phyloP scores from a whole-genome alignment of 2,888 invertebrate genomes.

The Masnerella sp. region DNA sequence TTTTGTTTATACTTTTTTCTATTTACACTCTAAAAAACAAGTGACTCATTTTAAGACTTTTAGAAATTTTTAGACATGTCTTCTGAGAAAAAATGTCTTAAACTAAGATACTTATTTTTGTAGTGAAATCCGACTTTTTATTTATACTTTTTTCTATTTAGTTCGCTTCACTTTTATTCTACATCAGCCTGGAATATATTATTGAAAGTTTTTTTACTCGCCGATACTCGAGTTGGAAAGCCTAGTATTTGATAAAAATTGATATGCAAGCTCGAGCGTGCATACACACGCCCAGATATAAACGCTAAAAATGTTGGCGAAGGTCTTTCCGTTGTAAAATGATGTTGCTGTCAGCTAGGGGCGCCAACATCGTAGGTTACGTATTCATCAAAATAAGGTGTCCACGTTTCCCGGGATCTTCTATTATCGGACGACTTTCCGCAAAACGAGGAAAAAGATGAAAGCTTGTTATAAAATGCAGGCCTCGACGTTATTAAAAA shows the following conservation, averaged over 20 bases:
- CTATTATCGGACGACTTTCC: conserved; percentile 33
- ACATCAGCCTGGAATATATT: background rate
- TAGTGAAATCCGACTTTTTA: no score
- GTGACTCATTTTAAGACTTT: no score
- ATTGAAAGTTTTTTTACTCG: conserved; percentile 10
- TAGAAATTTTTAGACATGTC: no score
- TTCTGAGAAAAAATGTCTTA: no score
- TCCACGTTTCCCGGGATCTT: conserved; percentile 38
- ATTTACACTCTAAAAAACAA: no score
- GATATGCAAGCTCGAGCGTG: conserved; percentile 32
- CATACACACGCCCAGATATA: no score
- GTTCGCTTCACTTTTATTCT: no score
- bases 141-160: no score
- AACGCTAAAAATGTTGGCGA: conserved; percentile 48
- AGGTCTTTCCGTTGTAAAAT: conserved; percentile 50
- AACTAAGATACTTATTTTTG: no score
- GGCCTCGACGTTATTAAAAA: conserved; percentile 1
- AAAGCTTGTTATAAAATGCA: conserved; percentile 30
- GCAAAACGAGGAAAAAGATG: conserved; percentile 22
- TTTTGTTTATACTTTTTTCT: no score
- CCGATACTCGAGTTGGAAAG: conserved; percentile 40
- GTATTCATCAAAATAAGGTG: conserved; percentile 49
- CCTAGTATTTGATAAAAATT: conserved; percentile 49
- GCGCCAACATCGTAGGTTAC: conserved; percentile 42
- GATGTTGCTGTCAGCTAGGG: conserved; percentile 43